Conservation (phyloP, 2,797 vertebrate species). For the Mastacembelus armatus region DNA sequence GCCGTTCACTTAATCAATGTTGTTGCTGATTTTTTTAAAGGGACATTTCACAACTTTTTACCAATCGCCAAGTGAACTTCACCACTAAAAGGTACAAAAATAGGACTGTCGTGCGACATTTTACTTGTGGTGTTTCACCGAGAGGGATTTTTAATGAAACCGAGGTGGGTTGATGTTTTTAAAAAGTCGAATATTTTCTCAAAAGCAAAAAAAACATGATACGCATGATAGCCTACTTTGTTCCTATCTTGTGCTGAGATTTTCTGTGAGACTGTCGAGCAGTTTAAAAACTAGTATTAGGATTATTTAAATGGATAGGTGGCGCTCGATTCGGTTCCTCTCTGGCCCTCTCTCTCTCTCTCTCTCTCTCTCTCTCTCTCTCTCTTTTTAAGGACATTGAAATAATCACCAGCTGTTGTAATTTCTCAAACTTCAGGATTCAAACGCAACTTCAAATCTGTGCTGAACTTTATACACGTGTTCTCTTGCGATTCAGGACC, state of each 20-base stretch:
- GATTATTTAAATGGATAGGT: slow-evolving; percentile 95
- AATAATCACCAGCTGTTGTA: slow-evolving; percentile 99
- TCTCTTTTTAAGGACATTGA: slow-evolving; percentile 71
- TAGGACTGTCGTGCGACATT: slow-evolving; percentile 76
- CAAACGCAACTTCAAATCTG: slow-evolving; percentile 98
- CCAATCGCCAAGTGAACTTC: slow-evolving; percentile 83
- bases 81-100: slow-evolving; percentile 87
- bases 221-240: slow-evolving; percentile 93
- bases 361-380: slow-evolving; percentile 71
- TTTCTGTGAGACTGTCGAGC: slow-evolving; percentile 96
- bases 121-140: slow-evolving; percentile 87
- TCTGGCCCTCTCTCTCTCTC: slow-evolving; percentile 61
- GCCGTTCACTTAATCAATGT: slow-evolving; percentile 85
- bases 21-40: slow-evolving; percentile 74
- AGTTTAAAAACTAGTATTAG: slow-evolving; percentile 95
- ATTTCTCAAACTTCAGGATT: slow-evolving; percentile 97
- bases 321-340: slow-evolving; percentile 96
- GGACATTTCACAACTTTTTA: slow-evolving; percentile 85
- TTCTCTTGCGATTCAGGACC: slow-evolving; percentile 95
- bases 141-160: slow-evolving; percentile 89
- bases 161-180: slow-evolving; percentile 89
- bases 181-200: slow-evolving; percentile 82
- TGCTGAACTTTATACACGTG: slow-evolving; percentile 93
- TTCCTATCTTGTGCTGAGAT: slow-evolving; percentile 94
- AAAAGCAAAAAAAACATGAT: slow-evolving; percentile 76